phyloP scores from a whole-genome alignment of 2,888 invertebrate genomes.

The Lasioglossum malachurum region DNA sequence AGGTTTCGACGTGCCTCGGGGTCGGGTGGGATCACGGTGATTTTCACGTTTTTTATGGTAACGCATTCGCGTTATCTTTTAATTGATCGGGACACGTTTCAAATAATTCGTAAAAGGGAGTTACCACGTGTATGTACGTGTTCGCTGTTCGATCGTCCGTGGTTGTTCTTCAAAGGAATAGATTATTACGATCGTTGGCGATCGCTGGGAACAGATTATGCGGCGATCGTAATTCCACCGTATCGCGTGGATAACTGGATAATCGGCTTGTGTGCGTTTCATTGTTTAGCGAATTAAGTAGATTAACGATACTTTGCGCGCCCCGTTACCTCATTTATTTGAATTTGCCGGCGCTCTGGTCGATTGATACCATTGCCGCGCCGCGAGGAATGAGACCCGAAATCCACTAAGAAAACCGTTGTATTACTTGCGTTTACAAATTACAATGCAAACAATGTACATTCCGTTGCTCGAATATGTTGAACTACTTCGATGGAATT shows the following conservation, averaged over 20 bases:
- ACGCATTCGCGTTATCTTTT: constrained; percentile 23
- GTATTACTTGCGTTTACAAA: neutral
- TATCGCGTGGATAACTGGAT: constrained; percentile 55
- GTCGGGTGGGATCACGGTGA: neutral
- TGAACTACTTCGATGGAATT: neutral
- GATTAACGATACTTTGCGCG: constrained; percentile 56
- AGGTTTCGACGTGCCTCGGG: neutral
- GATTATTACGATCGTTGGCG: constrained; percentile 38
- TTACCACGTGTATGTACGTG: constrained; percentile 6
- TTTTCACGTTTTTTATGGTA: constrained; percentile 1
- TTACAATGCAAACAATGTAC: neutral
- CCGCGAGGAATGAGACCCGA: neutral
- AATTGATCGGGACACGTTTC: constrained; percentile 31
- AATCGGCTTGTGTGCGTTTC: constrained; percentile 59
- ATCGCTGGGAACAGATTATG: constrained; percentile 49
- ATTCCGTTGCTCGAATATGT: constrained; percentile 2
- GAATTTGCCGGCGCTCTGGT: constrained; percentile 32
- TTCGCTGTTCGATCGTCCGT: constrained; percentile 11
- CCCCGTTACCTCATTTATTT: constrained; percentile 45
- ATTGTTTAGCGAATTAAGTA: constrained; percentile 58
- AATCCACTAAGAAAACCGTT: neutral
- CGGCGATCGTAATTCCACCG: constrained; percentile 57
- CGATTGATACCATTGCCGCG: constrained; percentile 26
- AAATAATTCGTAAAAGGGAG: constrained; percentile 16
- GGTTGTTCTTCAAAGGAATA: constrained; percentile 49